Base-by-base conservation (phyloP, 2,888 invertebrate species). In the Cenopis cana region DNA sequence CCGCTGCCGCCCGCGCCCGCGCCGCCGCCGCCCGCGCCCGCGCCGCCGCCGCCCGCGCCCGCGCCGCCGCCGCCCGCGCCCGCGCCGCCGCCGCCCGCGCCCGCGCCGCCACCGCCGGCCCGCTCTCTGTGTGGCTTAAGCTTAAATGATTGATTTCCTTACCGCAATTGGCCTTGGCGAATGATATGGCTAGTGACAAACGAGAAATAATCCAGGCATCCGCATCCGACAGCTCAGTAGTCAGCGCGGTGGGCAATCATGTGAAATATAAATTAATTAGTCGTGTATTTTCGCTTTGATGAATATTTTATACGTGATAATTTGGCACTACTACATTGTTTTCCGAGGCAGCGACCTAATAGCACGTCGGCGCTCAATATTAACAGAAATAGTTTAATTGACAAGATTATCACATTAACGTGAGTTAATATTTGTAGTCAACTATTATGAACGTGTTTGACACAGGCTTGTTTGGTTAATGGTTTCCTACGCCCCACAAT, bases 401-500 rank as follows among this genome's bases (percentile, higher is more conserved):
- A 52, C 57, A 8, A 57, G 56, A 36, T 64, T 36, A 69, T 50
- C 49, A 69, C 14, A 64, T 64, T 64, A 64, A 52, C 29, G 38
- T 33, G 11, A 64, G 56, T 57, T 57, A 69, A 52, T 50, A 64
- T 57, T 54, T 33, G 41, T 54, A 36, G 41, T 59, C n/a, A 41
- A 24, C 55, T 41, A 57, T 66, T 68, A 75, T 55, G 49, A 59
- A 54, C 54, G 50, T 72, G 50, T 69, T 74, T 73, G 74, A 72
- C 72, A 70, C 71, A 73, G 72, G 74, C 74, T 73, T 76, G 74
- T 65, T 73, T 72, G 73, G 68, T 74, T 74, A 77, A 77, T 74
- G 74, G 74, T 77, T 61, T 62, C 75, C 73, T 68, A 72, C 74
- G 73, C 74, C 76, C 76, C 75, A 77, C 75, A 77, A 79, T 80